A percentile compares a stretch with the other conserved stretches of the same genome.
Evolutionary conservation across 2,888 invertebrate genomes (phyloP).

Genomic region (Thereva unica): DNA sequence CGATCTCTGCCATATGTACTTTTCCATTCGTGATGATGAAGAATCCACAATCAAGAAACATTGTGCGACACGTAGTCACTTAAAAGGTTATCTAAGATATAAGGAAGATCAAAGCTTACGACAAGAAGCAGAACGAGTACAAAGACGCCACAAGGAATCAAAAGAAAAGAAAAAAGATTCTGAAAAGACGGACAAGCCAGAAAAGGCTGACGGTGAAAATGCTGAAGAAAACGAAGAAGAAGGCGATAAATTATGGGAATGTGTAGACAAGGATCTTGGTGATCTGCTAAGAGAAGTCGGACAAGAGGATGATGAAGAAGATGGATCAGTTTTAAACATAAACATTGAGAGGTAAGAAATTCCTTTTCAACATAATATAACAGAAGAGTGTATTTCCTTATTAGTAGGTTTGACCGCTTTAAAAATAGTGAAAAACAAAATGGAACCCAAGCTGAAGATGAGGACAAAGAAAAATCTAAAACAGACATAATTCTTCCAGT

Average conservation of each 20-base stretch:
- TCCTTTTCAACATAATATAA: neutral
- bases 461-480: slow-evolving; percentile 43
- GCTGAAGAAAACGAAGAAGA: slow-evolving; percentile 55
- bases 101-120: slow-evolving; percentile 77
- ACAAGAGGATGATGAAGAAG: slow-evolving; percentile 72
- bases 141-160: slow-evolving; percentile 61
- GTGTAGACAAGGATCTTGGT: slow-evolving; percentile 80
- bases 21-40: slow-evolving; percentile 66
- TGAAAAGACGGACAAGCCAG: slow-evolving; percentile 59
- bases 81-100: slow-evolving; percentile 76
- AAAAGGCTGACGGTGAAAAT: slow-evolving; percentile 57
- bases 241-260: slow-evolving; percentile 75
- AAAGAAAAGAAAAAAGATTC: slow-evolving; percentile 41
- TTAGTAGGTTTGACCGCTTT: slow-evolving; percentile 66
- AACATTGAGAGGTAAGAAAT: slow-evolving; percentile 60
- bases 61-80: slow-evolving; percentile 75
- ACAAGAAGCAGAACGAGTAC: slow-evolving; percentile 71
- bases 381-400: slow-evolving; percentile 2
- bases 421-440: slow-evolving; percentile 59
- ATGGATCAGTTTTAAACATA: slow-evolving; percentile 61
- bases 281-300: slow-evolving; percentile 73
- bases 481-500: slow-evolving; percentile 45
- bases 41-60: slow-evolving; percentile 70
- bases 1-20: slow-evolving; percentile 76
- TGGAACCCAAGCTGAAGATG: slow-evolving; percentile 50